Evolutionary conservation across 2,113 vertebrate species (phyloP).

Genomic region (Phoenicopterus ruber): DNA sequence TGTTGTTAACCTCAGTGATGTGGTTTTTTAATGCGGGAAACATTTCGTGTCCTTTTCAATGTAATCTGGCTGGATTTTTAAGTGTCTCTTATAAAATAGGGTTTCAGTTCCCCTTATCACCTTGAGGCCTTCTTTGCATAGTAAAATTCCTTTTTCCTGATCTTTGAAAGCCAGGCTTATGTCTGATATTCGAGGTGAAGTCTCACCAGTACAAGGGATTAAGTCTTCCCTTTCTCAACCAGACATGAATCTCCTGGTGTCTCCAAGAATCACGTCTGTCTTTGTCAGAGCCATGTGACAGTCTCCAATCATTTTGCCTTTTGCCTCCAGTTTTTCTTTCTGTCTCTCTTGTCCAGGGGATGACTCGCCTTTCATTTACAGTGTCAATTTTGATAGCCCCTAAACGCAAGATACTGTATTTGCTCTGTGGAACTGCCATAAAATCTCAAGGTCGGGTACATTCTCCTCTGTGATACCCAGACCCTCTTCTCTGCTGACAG

Average conservation of each 20-base stretch:
- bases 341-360: not conserved
- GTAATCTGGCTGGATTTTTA: not conserved
- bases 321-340: not conserved
- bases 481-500: not conserved
- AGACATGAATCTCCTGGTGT: not conserved
- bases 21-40: not conserved
- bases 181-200: not conserved
- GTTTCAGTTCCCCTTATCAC: not conserved
- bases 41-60: not conserved
- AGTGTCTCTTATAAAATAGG: not conserved
- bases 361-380: not conserved
- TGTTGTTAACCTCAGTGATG: not conserved
- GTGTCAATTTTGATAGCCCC: not conserved
- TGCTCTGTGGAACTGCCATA: not conserved
- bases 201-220: not conserved
- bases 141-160: not conserved
- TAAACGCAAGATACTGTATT: not conserved
- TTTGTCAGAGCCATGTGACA: not conserved
- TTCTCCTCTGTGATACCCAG: not conserved
- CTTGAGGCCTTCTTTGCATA: not conserved
- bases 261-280: not conserved
- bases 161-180: not conserved
- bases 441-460: not conserved
- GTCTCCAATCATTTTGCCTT: not conserved
- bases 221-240: not conserved